These are phyloP conservation scores for Reticulitermes speratus DNA, from an alignment of 1,140 invertebrate species.

Conservation along the genomic window DNA sequence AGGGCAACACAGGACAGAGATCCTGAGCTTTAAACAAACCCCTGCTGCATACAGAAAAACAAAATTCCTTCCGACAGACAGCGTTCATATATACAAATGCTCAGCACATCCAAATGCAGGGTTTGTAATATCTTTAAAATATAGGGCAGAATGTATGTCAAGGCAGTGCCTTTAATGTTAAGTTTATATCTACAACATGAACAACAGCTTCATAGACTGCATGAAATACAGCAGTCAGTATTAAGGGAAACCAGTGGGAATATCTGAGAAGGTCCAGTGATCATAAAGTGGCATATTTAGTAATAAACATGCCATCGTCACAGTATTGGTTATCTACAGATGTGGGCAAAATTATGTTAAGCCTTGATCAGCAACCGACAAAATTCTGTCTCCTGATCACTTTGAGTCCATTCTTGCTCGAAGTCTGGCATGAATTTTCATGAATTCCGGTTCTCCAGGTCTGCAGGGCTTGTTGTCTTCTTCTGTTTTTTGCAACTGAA, in stretches of 20 bases:
- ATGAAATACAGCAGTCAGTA: not conserved
- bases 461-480: constrained; percentile 40
- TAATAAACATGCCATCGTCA: not conserved
- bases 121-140: not conserved
- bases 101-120: not conserved
- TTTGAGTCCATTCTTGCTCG: constrained; percentile 47
- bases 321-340: not conserved
- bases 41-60: too few relatives aligned
- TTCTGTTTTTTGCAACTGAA: constrained; percentile 36
- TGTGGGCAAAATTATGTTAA: not conserved
- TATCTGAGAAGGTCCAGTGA: not conserved
- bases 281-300: not conserved
- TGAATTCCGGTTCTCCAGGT: constrained; percentile 46
- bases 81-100: too few relatives aligned
- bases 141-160: not conserved
- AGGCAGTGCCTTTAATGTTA: not conserved
- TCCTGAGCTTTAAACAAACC: too few relatives aligned
- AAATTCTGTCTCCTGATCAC: constrained; percentile 27
- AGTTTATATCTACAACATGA: not conserved
- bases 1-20: too few relatives aligned
- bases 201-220: not conserved
- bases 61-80: too few relatives aligned
- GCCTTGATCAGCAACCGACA: not conserved
- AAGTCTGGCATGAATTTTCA: constrained; percentile 51
- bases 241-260: not conserved